phyloP scores from a whole-genome alignment of 2,113 vertebrate species.

The Salvelinus fontinalis region DNA sequence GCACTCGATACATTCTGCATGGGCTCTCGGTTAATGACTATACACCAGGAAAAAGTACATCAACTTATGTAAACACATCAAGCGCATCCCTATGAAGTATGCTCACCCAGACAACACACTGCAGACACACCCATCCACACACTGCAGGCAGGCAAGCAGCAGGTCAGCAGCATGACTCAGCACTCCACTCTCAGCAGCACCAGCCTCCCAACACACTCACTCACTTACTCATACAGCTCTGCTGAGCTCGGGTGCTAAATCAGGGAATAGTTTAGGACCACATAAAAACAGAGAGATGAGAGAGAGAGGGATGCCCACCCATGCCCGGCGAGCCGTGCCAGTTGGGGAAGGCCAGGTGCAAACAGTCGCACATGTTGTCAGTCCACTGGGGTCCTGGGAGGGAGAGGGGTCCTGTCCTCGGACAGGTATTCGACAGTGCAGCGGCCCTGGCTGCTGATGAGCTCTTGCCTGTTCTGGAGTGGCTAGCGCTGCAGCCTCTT shows the following conservation, averaged over 20 bases:
- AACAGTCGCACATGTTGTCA: slow-evolving; percentile 96
- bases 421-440: not conserved
- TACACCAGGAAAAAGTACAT: no score
- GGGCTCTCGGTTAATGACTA: no score
- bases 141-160: slow-evolving; percentile 40
- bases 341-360: slow-evolving; percentile 96
- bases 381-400: slow-evolving; percentile 46
- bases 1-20: no score
- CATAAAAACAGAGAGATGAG: slow-evolving; percentile 7
- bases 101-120: slow-evolving; percentile 55
- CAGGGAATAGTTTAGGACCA: slow-evolving; percentile 6
- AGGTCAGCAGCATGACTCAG: slow-evolving; percentile 52
- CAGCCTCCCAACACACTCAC: slow-evolving; percentile 15
- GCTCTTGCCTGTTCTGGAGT: slow-evolving; percentile 30
- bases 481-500: slow-evolving; percentile 41
- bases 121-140: slow-evolving; percentile 74
- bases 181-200: slow-evolving; percentile 43
- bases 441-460: not conserved
- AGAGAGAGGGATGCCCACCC: slow-evolving; percentile 83
- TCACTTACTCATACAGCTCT: slow-evolving; percentile 30
- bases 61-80: slow-evolving; percentile 24
- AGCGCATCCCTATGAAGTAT: not conserved
- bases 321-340: slow-evolving; percentile 93
- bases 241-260: slow-evolving; percentile 51
- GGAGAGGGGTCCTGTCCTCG: slow-evolving; percentile 13